Evolutionary conservation across 2,888 invertebrate species (phyloP).

Genomic region (Gonocerus acuteangulatus): DNA sequence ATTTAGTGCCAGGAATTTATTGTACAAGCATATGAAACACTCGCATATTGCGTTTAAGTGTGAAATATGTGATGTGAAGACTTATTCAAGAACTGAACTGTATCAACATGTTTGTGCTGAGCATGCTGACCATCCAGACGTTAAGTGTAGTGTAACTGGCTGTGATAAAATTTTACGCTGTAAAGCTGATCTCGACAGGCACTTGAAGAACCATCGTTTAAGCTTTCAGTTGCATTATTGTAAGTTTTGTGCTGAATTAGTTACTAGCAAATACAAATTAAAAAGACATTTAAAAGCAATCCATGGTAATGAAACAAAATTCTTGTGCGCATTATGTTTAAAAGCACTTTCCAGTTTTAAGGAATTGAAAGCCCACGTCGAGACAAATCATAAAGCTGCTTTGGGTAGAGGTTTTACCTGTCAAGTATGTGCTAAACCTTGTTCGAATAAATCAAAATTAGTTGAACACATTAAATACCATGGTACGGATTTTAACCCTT

Average conservation of each 20-base stretch:
- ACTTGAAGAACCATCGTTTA: slow-evolving; percentile 48
- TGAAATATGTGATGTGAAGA: slow-evolving; percentile 50
- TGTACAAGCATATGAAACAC: slow-evolving; percentile 49
- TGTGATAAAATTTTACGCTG: slow-evolving; percentile 51
- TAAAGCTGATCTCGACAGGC: slow-evolving; percentile 48
- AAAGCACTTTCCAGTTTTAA: slow-evolving; percentile 51
- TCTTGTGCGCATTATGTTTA: slow-evolving; percentile 52
- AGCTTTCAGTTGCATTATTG: slow-evolving; percentile 48
- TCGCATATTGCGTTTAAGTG: slow-evolving; percentile 52
- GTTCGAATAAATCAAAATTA: slow-evolving; percentile 53
- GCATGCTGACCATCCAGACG: slow-evolving; percentile 50
- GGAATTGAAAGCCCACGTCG: slow-evolving; percentile 51
- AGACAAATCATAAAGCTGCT: slow-evolving; percentile 47
- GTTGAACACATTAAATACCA: slow-evolving; percentile 54
- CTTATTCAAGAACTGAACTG: slow-evolving; percentile 51
- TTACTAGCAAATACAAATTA: slow-evolving; percentile 51
- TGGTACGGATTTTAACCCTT: slow-evolving; percentile 51
- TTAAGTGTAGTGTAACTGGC: slow-evolving; percentile 45
- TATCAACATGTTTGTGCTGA: slow-evolving; percentile 47
- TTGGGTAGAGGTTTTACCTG: slow-evolving; percentile 50
- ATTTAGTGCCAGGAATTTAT: slow-evolving; percentile 47
- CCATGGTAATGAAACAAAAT: slow-evolving; percentile 50
- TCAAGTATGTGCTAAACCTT: slow-evolving; percentile 53
- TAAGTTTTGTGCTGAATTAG: slow-evolving; percentile 52
- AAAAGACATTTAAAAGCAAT: slow-evolving; percentile 53